Evolutionary conservation across 2,797 vertebrate genomes (phyloP), one percentile per base, ranked within the genome.

Genomic region (Valencia hispanica): DNA sequence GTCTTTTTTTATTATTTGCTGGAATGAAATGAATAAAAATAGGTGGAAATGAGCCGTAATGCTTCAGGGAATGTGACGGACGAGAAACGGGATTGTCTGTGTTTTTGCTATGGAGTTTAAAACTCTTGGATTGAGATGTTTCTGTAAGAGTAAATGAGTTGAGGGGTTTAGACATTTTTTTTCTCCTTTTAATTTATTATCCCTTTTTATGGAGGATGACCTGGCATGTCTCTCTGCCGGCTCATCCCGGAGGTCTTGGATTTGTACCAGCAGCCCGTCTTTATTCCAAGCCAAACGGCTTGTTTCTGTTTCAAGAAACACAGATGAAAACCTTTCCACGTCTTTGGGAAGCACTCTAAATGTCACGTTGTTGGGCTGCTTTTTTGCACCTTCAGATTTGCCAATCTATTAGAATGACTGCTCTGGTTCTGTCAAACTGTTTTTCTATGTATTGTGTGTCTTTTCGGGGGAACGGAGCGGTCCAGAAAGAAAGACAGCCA

Each of bases 31-130:
- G 22, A 41, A 30, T 32, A 36, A 47, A 74, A 83, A 74, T 30
- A 41, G 20, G 1, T 39, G 36, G 22, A 71, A 78, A 78, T 70
- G 2, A n/a, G 25, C 14, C 43, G 36, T n/a, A 70, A 53, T 77
- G 79, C 68, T 73, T 20, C 11, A 66, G 63, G 34, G 8, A 2
- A 34, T 25, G 73, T 66, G 79, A 86, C 32, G 4, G 61, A 82
- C 68, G 39, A 41, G 50, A 41, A 59, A 63, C 45, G 4, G 63
- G 0, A 30, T 65, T 75, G 82, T 81, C 85, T 47, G 27, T 73
- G 90, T 27, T 70, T 74, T 72, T 86, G 71, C n/a, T 5, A 68
- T 57, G 18, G 14, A 63, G 25, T 71, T 30, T n/a, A 7, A 14
- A 55, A 15, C 10, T 61, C 69, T 72, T 53, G 30, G 57, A 66